Conservation (phyloP, 37 sponge, comb jelly and placozoan genomes). For the Beroe forskalii region DNA sequence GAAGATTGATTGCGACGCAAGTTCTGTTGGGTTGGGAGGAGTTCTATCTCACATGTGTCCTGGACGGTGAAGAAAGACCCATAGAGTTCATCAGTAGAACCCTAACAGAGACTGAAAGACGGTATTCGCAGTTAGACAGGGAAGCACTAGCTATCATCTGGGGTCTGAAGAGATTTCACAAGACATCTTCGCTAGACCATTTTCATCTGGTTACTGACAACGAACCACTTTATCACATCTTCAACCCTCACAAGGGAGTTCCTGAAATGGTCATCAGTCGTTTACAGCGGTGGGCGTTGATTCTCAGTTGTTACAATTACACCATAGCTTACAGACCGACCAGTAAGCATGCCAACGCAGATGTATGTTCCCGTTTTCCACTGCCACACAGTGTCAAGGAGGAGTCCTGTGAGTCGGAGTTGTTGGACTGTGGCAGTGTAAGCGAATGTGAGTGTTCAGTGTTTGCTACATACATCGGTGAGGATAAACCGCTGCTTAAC, state of each 20-base stretch:
- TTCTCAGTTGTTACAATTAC: constrained; percentile 65
- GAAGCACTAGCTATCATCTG: too few species aligned
- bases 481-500: too few species aligned
- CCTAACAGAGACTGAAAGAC: constrained; percentile 35
- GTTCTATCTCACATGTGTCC: constrained; percentile 64
- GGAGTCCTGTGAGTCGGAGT: too few species aligned
- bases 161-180: constrained; percentile 70
- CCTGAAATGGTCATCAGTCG: constrained; percentile 66
- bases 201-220: constrained; percentile 69
- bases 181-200: constrained; percentile 67
- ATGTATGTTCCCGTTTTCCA: constrained; percentile 67
- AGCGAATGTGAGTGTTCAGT: too few species aligned
- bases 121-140: constrained; percentile 65
- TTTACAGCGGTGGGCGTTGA: constrained; percentile 69
- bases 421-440: too few species aligned
- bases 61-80: constrained; percentile 66
- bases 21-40: constrained; percentile 68
- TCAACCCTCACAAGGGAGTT: constrained; percentile 14
- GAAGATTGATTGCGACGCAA: constrained; percentile 63
- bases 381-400: neutral
- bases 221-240: constrained; percentile 68
- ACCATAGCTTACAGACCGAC: constrained; percentile 56
- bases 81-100: constrained; percentile 67
- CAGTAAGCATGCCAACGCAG: constrained; percentile 36
- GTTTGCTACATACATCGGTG: too few species aligned